phyloP scores from a whole-genome alignment of 2,797 vertebrate species.

The Syncerus caffer region DNA sequence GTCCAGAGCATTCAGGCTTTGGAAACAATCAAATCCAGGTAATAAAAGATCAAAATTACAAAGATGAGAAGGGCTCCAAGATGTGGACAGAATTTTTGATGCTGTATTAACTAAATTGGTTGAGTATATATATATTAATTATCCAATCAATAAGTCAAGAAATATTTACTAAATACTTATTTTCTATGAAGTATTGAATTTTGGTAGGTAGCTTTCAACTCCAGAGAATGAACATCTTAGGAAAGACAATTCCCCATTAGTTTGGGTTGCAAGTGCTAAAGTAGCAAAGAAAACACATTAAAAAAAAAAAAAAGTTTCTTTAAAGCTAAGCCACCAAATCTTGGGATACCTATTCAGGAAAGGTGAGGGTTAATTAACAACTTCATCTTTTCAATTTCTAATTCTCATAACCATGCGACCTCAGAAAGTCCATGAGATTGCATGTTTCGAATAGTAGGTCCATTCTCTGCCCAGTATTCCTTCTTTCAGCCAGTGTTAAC shows the following conservation, averaged over 20 bases:
- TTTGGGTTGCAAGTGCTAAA: background rate
- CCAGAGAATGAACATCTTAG: background rate
- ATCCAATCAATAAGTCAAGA: background rate
- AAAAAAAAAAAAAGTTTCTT: background rate
- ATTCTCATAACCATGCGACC: background rate
- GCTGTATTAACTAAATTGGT: background rate
- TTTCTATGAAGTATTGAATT: background rate
- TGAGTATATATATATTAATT: background rate
- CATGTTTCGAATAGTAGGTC: background rate
- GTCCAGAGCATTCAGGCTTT: background rate
- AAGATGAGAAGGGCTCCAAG: background rate
- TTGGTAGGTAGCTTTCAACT: background rate
- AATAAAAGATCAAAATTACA: background rate
- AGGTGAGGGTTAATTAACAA: background rate
- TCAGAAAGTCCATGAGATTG: background rate
- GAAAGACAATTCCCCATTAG: background rate
- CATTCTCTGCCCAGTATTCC: background rate
- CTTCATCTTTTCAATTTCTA: background rate
- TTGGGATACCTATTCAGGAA: background rate
- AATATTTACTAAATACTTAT: background rate
- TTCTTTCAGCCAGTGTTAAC: background rate
- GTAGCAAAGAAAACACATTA: background rate
- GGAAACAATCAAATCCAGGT: constrained; percentile 7
- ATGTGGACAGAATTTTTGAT: background rate
- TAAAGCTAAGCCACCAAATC: background rate